Base-by-base conservation (phyloP, 2,797 vertebrate genomes). In the Apogon talboti region DNA sequence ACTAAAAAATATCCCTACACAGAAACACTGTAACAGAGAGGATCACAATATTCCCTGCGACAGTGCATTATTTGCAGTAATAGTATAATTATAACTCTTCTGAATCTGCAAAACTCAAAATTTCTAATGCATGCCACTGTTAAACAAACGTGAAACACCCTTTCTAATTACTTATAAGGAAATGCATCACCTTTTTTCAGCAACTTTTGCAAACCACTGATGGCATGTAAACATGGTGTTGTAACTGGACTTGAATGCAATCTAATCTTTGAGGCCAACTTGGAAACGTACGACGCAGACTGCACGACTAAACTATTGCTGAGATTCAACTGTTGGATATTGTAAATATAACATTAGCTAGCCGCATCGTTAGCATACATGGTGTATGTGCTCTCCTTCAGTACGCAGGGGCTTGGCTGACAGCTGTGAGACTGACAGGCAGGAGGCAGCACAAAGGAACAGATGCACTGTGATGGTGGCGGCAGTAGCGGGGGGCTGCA, bases 381-480 rank as follows among this genome's bases (percentile, higher is more conserved):
- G 0, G 55, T 69, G 50, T 67, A 24, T 70, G 78, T 69, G 81
- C 81, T 79, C 75, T 80, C 83, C 65, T 68, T 76, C 77, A 16
- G 75, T 62, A 67, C 51, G 69, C 82, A 79, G 86, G 74, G 81
- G 83, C 81, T 86, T 83, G 85, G 85, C 88, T 93, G 90, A 92
- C 92, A 93, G 92, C 90, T 92, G 91, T 84, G 91, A 92, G 87
- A 91, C 82, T 90, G 91, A 92, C 91, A 92, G 84, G 88, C 88
- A 87, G 83, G 86, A 91, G 85, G 88, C 89, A 86, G 91, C 91
- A 92, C 91, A 93, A 93, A 92, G 86, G 90, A 92, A 86, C 90
- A 92, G 90, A 92, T 91, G 90, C 91, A 91, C 82, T 75, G 82
- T 84, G 87, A 89, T 86, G 88, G 83, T 88, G 90, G 88, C 81